phyloP scores from a whole-genome alignment of 2,113 vertebrate genomes.

The Herpetotheres cachinnans region DNA sequence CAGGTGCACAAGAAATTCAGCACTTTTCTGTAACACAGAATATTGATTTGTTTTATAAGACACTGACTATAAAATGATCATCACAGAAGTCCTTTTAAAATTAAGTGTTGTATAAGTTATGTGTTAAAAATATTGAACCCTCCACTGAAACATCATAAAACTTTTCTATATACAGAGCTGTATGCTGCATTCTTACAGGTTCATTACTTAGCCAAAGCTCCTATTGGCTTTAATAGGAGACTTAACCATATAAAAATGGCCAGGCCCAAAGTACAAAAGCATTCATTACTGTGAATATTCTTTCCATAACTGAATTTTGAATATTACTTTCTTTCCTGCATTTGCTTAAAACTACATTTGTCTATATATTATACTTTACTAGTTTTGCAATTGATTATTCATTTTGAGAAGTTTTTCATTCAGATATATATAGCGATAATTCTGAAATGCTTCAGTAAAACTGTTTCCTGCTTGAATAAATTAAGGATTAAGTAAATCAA shows the following conservation, averaged over 20 bases:
- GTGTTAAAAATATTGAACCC: neutral
- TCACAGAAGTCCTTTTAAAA: constrained; percentile 26
- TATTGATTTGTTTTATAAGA: constrained; percentile 53
- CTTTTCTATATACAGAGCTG: neutral
- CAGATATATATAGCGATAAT: neutral
- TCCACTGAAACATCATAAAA: neutral
- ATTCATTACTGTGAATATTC: neutral
- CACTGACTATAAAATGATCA: constrained; percentile 20
- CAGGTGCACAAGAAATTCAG: constrained; percentile 47
- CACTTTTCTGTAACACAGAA: neutral
- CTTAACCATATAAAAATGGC: neutral
- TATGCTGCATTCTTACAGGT: neutral
- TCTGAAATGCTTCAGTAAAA: neutral
- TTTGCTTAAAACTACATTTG: neutral
- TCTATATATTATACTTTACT: neutral
- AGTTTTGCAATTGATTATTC: neutral
- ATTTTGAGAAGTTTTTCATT: neutral
- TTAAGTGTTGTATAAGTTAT: constrained; percentile 36
- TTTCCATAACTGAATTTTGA: neutral
- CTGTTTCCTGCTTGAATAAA: neutral
- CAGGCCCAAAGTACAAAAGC: neutral
- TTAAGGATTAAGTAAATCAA: neutral
- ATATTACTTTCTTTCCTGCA: neutral
- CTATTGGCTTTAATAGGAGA: neutral
- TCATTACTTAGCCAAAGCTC: neutral